Evolutionary conservation across 2,113 vertebrate genomes (phyloP).

Genomic region (Carassius auratus): DNA sequence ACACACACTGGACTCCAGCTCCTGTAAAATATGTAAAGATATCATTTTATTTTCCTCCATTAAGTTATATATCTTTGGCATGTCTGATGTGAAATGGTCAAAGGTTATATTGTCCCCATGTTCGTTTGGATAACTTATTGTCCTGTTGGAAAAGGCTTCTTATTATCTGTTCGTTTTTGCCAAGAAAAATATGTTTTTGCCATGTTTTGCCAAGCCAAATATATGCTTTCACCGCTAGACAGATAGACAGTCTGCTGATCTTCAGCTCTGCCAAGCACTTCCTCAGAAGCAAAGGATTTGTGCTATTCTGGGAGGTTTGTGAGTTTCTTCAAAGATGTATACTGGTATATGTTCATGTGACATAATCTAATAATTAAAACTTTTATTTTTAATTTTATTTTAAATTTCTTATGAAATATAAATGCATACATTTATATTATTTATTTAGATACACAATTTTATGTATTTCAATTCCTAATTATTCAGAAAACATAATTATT

Average conservation of each 20-base stretch:
- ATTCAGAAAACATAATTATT: no score
- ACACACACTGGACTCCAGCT: background rate
- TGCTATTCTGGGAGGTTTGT: background rate
- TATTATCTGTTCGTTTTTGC: slow-evolving; percentile 30
- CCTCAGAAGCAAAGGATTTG: background rate
- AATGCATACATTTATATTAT: no score
- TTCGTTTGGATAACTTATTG: slow-evolving; percentile 28
- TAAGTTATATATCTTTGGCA: background rate
- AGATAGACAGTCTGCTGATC: background rate
- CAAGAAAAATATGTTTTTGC: slow-evolving; percentile 22
- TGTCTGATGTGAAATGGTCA: slow-evolving; percentile 9
- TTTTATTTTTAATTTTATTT: no score
- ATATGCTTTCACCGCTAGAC: slow-evolving; percentile 35
- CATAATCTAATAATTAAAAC: background rate
- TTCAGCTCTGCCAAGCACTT: background rate
- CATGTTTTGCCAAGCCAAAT: slow-evolving; percentile 5
- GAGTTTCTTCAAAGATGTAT: background rate
- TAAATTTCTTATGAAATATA: no score
- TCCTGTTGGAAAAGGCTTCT: slow-evolving; percentile 6
- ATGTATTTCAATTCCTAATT: no score
- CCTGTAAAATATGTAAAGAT: background rate
- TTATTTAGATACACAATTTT: no score
- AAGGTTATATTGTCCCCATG: slow-evolving; percentile 15
- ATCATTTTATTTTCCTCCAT: slow-evolving; percentile 10
- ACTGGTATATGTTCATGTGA: background rate